Conservation (phyloP, 2,888 invertebrate genomes). For the Nomada ferruginata region DNA sequence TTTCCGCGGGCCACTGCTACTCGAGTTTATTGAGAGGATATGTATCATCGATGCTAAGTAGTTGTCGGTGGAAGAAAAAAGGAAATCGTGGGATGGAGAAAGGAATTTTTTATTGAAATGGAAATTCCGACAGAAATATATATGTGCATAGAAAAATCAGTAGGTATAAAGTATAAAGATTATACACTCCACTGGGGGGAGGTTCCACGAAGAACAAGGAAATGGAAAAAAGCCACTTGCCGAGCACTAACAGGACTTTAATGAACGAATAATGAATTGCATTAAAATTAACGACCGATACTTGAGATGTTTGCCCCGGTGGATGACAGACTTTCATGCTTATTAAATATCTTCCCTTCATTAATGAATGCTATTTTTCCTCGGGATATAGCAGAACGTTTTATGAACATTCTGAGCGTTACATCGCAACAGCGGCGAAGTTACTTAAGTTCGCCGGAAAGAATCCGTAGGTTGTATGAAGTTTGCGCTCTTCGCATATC, state of each 20-base stretch:
- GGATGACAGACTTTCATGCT: too few relatives aligned
- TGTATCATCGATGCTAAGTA: not conserved
- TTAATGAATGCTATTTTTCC: not conserved
- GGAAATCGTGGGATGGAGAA: not conserved
- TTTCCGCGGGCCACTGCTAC: slow-evolving; percentile 16
- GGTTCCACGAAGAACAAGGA: too few relatives aligned
- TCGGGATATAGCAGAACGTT: not conserved
- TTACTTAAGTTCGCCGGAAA: slow-evolving; percentile 14
- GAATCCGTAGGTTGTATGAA: slow-evolving; percentile 10
- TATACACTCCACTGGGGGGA: too few relatives aligned
- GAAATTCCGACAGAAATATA: not conserved
- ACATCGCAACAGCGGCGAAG: not conserved
- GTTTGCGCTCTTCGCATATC: slow-evolving; percentile 27
- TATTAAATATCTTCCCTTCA: too few relatives aligned
- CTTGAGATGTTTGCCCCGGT: too few relatives aligned
- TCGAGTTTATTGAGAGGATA: slow-evolving; percentile 23
- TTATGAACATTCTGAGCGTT: not conserved
- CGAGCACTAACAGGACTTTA: too few relatives aligned
- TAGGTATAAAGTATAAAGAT: too few relatives aligned
- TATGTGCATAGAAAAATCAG: too few relatives aligned
- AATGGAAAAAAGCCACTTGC: too few relatives aligned
- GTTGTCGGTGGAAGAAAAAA: not conserved
- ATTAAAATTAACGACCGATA: too few relatives aligned
- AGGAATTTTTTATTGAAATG: too few relatives aligned
- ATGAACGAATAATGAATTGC: too few relatives aligned